phyloP scores from a whole-genome alignment of 2,888 invertebrate species.

The Cephus pulcher region DNA sequence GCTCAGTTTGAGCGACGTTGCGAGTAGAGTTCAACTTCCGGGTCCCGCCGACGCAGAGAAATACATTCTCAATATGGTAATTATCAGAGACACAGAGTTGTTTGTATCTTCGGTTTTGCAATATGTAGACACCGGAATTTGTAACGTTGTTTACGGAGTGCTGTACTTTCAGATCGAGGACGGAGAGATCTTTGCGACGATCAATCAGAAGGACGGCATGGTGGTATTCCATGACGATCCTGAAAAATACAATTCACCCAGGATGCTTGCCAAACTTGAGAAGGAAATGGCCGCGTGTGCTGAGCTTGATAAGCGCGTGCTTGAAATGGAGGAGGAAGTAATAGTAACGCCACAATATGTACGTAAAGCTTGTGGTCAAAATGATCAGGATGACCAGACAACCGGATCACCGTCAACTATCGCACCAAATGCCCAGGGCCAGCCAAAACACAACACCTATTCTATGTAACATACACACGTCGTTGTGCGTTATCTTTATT shows the following conservation, averaged over 20 bases:
- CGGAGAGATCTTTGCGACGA: constrained; percentile 95
- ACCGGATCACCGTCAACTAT: constrained; percentile 55
- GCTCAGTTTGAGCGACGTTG: constrained; percentile 88
- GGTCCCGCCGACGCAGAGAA: constrained; percentile 91
- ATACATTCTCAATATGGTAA: constrained; percentile 95
- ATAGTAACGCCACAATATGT: constrained; percentile 87
- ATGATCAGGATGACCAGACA: constrained; percentile 61
- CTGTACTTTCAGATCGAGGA: constrained; percentile 84
- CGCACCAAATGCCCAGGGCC: constrained; percentile 58
- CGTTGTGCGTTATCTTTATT: constrained; percentile 54
- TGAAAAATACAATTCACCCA: constrained; percentile 92
- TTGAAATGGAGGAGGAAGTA: constrained; percentile 95
- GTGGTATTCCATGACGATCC: constrained; percentile 96
- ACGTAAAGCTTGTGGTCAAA: constrained; percentile 69
- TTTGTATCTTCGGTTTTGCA: constrained; percentile 6
- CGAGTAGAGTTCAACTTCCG: constrained; percentile 86
- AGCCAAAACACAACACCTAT: constrained; percentile 62
- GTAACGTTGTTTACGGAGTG: not conserved
- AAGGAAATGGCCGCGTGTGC: constrained; percentile 88
- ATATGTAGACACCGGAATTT: not conserved
- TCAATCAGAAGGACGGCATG: constrained; percentile 98
- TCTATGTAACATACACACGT: constrained; percentile 61
- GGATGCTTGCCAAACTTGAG: constrained; percentile 88
- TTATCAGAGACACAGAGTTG: constrained; percentile 31
- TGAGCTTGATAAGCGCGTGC: constrained; percentile 87